Base-by-base conservation (phyloP, 2,888 invertebrate species). In the Drosophila setosimentum region DNA sequence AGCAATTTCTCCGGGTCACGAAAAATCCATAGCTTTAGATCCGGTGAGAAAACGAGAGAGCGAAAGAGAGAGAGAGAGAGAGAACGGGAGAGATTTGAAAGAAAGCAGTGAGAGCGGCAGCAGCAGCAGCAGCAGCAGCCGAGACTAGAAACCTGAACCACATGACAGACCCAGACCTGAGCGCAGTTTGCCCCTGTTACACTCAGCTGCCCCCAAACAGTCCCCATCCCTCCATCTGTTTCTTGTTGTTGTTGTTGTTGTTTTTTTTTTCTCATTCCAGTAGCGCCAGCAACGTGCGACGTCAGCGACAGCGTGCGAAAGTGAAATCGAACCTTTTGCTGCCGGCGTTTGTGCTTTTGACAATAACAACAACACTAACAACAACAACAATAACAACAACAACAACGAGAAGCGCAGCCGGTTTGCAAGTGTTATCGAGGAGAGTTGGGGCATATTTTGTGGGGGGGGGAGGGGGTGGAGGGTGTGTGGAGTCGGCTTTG, bases 251-350 rank as follows among this genome's bases (percentile, higher is more conserved):
- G 1, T 53, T 16, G 4, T 30, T 49, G 0, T 16, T 54, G 10
- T 33, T 24, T 7, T 54, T 35, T 33, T 27, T 8, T 7, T n/a
- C 50, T n/a, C 50, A 29, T 50, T 29, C 16, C 60, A 64, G 72
- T 54, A 81, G 74, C 84, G 84, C 79, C 82, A 73, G 66, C 86
- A 72, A 68, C 62, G 59, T 29, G 53, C 82, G 63, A 78, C 76
- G 73, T 69, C 74, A 79, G 87, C 74, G 87, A 88, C 83, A 90
- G 84, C 90, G 89, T 90, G 89, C 85, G 89, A 89, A 89, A 89
- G 89, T 90, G 89, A 89, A 89, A 89, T 90, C 89, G 87, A 87
- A 90, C 85, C 85, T 84, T 87, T 85, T 80, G 88, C 90, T 85
- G 89, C 87, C 85, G 85, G 89, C 85, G 77, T 89, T 83, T 83